Evolutionary conservation across 2,113 vertebrate genomes (phyloP).

Genomic region (Eublepharis macularius): DNA sequence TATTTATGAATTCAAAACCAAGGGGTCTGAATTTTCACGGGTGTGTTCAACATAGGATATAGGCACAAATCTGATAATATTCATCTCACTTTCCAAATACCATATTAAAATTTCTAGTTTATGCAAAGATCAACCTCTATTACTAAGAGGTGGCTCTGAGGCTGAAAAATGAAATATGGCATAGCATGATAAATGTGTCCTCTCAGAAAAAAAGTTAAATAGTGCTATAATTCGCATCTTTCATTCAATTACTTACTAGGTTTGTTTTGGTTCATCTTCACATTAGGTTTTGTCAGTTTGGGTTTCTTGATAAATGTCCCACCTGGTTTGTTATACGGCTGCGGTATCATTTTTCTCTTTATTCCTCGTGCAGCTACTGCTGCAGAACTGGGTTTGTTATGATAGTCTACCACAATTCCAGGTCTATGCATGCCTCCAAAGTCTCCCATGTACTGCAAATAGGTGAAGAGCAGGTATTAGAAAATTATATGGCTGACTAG

Average conservation of each 20-base stretch:
- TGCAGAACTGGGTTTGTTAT: conserved; percentile 78
- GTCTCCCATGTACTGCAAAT: conserved; percentile 83
- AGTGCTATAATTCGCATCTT: conserved; percentile 12
- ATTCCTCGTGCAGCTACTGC: conserved; percentile 82
- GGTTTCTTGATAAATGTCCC: conserved; percentile 83
- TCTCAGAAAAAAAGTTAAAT: not conserved
- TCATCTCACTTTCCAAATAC: not conserved
- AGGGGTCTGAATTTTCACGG: not conserved
- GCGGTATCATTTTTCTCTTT: conserved; percentile 84
- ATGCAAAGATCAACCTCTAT: not conserved
- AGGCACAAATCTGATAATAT: not conserved
- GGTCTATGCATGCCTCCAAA: conserved; percentile 82
- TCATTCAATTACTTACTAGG: conserved; percentile 74
- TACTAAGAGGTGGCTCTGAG: not conserved
- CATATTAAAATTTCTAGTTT: conserved; percentile 3
- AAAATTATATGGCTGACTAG: conserved; percentile 38
- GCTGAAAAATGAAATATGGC: not conserved
- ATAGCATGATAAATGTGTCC: not conserved
- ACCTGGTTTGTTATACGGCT: conserved; percentile 78
- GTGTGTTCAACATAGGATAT: conserved; percentile 6
- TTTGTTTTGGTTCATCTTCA: conserved; percentile 76
- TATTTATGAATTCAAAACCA: not conserved
- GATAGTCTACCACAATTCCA: conserved; percentile 80
- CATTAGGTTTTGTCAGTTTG: conserved; percentile 79
- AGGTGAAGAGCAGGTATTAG: conserved; percentile 70